Percentiles rank a stretch among this genome's conserved stretches.
phyloP scores from a whole-genome alignment of 2,888 invertebrate species.

The Ennomos erosarius region DNA sequence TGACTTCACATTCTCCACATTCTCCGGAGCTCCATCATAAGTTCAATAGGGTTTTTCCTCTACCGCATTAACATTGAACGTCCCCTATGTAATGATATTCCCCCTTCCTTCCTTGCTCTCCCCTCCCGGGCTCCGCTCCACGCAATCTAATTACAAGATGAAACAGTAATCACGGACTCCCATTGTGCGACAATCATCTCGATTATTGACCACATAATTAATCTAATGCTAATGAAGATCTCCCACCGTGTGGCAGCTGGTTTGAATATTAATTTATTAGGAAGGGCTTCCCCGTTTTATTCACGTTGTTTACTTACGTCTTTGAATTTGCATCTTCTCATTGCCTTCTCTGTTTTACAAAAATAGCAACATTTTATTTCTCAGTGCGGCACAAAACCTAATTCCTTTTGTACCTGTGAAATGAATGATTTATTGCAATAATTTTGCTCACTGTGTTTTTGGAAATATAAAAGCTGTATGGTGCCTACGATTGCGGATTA shows the following conservation, averaged over 20 bases:
- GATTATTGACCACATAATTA: conserved; percentile 22
- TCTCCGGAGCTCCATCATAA: too few relatives aligned
- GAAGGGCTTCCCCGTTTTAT: conserved; percentile 8
- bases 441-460: too few relatives aligned
- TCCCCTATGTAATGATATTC: too few relatives aligned
- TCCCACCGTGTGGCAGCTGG: conserved; percentile 3
- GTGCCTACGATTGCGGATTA: too few relatives aligned
- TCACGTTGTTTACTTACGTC: not conserved
- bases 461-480: too few relatives aligned
- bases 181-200: conserved; percentile 13
- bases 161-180: conserved; percentile 20
- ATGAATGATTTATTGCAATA: too few relatives aligned
- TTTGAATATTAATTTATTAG: conserved; percentile 20
- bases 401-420: too few relatives aligned
- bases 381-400: too few relatives aligned
- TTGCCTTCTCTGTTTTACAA: not conserved
- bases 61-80: too few relatives aligned
- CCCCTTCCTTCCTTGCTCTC: not conserved
- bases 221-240: conserved; percentile 21
- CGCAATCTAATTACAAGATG: conserved; percentile 29
- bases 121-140: not conserved
- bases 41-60: too few relatives aligned
- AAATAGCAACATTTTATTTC: too few relatives aligned
- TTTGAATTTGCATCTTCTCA: not conserved
- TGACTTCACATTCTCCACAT: too few relatives aligned